Percentiles rank a stretch among this genome's conserved stretches.
Evolutionary conservation across 2,888 invertebrate genomes (phyloP).

Genomic region (Cantharis nigra): DNA sequence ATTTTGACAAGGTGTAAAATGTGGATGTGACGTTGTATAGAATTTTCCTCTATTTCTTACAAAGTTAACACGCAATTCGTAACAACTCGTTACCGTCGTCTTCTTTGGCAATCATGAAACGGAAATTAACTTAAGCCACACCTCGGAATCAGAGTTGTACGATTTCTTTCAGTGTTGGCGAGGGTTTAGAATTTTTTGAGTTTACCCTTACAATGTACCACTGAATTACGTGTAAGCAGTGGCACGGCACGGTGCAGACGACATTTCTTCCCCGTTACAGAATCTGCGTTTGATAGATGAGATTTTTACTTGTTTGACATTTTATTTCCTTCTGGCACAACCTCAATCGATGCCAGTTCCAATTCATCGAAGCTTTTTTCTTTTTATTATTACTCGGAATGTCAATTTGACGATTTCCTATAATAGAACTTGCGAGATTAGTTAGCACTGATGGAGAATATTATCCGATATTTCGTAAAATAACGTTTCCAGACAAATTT

Average conservation of each 20-base stretch:
- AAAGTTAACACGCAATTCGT: slow-evolving; percentile 27
- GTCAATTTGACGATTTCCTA: slow-evolving; percentile 18
- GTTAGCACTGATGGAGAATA: slow-evolving; percentile 6
- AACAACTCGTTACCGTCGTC: slow-evolving; percentile 32
- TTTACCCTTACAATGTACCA: slow-evolving; percentile 14
- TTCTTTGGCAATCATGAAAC: slow-evolving; percentile 37
- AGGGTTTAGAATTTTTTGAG: slow-evolving; percentile 9
- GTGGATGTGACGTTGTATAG: background rate
- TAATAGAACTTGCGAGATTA: slow-evolving; percentile 4
- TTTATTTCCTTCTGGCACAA: slow-evolving; percentile 38
- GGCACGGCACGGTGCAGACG: slow-evolving; percentile 26
- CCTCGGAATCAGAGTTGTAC: slow-evolving; percentile 21
- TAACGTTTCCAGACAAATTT: background rate
- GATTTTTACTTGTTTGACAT: slow-evolving; percentile 41
- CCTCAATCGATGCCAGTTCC: slow-evolving; percentile 37
- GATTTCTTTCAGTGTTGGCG: slow-evolving; percentile 19
- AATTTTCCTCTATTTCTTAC: slow-evolving; percentile 8
- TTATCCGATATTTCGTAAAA: background rate
- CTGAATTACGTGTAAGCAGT: slow-evolving; percentile 16
- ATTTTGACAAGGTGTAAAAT: background rate
- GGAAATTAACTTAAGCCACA: slow-evolving; percentile 38
- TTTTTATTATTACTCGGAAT: slow-evolving; percentile 21
- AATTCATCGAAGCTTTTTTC: slow-evolving; percentile 19
- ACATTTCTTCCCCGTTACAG: slow-evolving; percentile 30
- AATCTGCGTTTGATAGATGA: slow-evolving; percentile 38